Base-by-base conservation (phyloP, 2,797 vertebrate species). In the Crocidura indochinensis region DNA sequence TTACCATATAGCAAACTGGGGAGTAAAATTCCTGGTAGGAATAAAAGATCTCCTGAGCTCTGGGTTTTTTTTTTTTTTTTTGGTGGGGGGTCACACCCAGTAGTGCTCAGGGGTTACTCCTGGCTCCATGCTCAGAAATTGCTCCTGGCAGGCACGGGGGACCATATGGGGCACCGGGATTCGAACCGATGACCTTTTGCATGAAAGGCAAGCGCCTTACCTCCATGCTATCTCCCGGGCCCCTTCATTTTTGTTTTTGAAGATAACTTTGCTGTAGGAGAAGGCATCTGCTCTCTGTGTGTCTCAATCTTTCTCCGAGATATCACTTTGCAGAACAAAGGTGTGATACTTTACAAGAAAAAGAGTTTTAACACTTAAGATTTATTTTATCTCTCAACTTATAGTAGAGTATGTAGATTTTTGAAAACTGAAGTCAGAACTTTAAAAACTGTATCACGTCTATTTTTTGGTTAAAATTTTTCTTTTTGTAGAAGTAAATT, bases 401-500 rank as follows among this genome's bases (percentile, higher is more conserved):
- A 74, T 51, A 53, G 1, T 20, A 62, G 9, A 82, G 65, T 56
- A 53, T n/a, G 12, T 83, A 0, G 69, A 62, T 22, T 84, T 67
- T 51, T 53, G 71, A 71, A 91, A 88, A 69, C 29, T 51, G 10
- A 60, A 73, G 24, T 47, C 31, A 65, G 2, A 81, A 29, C 60
- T 56, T 76, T 3, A 24, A 84, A 92, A 88, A 64, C 31, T 26
- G 29, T 64, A 69, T 78, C 19, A 1, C 38, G n/a, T 27, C 10
- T 65, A 49, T 77, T 91, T 91, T 92, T 56, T 29, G 75, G 0
- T 73, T 78, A 67, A 47, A 80, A 83, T 46, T 68, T 84, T 91
- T 65, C 10, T 22, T 38, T 14, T 72, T 64, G 14, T 68, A 85
- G 86, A 82, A 82, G 8, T 82, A 81, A 87, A 77, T 81, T 11